Base-by-base conservation (phyloP, 1,140 invertebrate species). In the Danaus melanippus region DNA sequence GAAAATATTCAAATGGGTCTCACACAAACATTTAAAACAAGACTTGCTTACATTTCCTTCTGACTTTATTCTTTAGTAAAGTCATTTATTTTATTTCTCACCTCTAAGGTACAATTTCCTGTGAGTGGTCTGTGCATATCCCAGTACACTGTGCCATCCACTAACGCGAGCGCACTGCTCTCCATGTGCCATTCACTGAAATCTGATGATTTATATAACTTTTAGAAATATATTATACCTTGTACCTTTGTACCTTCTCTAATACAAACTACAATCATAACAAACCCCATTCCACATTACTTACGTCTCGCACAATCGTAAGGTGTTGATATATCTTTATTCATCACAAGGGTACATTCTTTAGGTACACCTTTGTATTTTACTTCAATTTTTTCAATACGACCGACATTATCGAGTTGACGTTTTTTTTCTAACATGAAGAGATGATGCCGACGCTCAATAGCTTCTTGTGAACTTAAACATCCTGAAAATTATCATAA, bases 331-430 rank as follows among this genome's bases (percentile, higher is more conserved):
- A 98, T 84, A 63, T 91, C 86, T 81, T 94, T 96, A 80, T 99
- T 99, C 97, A 99, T 98, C 10, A 94, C 76, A 41, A 98, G 80
- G 3, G 90, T 92, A 12, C 90, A 89, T 60, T 94, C 90, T 60
- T 95, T 91, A 0, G 93, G 92, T 5, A 90, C 70, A 0, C 94
- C 94, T 53, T 90, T 86, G 78, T 95, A 94, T 55, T 91, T 88
- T 0, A 99, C 93, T 85, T 95, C 90, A 54, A 98, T 97, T 88
- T 98, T 99, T 74, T 98, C 95, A 50, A 98, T 91, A 74, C 96
- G 86, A 8, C 94, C 94, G 21, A 97, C 87, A 8, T 89, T 79
- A 42, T 91, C 87, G 41, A 76, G 66, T 77, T 97, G 95, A 12
- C 92, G 83, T 54, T 91, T 89, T 67, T 92, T 90, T 80, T 99